These are phyloP conservation scores for Calameuta filiformis DNA, from an alignment of 2,888 invertebrate species.

Conservation along the genomic window DNA sequence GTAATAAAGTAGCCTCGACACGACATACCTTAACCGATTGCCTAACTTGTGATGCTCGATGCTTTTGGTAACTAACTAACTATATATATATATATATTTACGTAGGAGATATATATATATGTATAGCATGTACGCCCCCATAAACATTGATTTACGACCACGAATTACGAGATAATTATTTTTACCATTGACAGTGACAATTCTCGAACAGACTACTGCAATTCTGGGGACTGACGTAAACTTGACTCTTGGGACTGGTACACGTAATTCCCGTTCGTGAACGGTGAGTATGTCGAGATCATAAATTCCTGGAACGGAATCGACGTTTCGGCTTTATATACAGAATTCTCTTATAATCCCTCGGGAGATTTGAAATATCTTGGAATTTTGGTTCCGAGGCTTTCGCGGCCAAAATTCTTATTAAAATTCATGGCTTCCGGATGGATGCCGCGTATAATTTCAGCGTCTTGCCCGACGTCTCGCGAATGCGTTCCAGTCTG, in stretches of 20 bases:
- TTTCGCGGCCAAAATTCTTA: no score
- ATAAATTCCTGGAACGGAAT: neutral
- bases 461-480: no score
- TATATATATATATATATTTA: neutral
- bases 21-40: slow-evolving; percentile 22
- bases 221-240: neutral
- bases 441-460: no score
- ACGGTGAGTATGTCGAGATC: neutral
- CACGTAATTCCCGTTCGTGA: neutral
- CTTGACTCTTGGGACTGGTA: neutral
- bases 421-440: no score
- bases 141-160: neutral
- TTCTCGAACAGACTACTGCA: neutral
- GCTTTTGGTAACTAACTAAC: neutral
- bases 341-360: neutral
- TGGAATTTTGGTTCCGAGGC: neutral
- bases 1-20: slow-evolving; percentile 29
- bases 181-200: neutral
- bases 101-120: neutral
- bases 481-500: no score
- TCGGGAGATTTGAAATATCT: neutral
- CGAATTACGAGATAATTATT: slow-evolving; percentile 1
- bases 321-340: neutral
- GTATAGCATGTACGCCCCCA: neutral
- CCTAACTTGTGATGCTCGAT: slow-evolving; percentile 12